phyloP scores from a whole-genome alignment of 2,113 vertebrate genomes.

The Sigmodon hispidus region DNA sequence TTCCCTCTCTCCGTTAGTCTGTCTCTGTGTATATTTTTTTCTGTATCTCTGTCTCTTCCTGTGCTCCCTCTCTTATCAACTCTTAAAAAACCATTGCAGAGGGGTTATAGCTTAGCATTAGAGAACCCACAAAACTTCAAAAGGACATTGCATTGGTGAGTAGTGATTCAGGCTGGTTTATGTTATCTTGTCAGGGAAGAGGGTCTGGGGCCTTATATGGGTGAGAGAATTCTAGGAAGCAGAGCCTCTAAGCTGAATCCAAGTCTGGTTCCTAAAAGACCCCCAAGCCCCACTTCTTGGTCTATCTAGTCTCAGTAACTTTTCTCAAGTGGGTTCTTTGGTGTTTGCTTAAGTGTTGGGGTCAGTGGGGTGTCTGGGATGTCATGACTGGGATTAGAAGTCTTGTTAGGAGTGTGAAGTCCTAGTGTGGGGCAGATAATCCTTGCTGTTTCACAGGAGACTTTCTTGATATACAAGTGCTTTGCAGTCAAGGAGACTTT shows the following conservation, averaged over 20 bases:
- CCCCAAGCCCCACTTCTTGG: rapidly evolving
- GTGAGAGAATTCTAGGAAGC: background rate
- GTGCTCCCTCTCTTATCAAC: background rate
- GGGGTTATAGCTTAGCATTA: too few species aligned
- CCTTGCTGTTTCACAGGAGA: conserved; percentile 56
- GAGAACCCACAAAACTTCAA: too few species aligned
- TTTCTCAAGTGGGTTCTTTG: background rate
- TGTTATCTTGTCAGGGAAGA: rapidly evolving
- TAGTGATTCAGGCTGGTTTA: rapidly evolving
- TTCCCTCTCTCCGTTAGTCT: background rate
- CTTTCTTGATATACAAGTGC: conserved; percentile 40
- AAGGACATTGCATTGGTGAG: background rate
- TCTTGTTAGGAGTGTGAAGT: background rate
- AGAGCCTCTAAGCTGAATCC: background rate
- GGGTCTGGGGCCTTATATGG: rapidly evolving
- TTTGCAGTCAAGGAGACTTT: background rate
- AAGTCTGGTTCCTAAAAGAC: background rate
- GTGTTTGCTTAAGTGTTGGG: background rate
- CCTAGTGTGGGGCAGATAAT: background rate
- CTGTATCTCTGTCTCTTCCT: rapidly evolving
- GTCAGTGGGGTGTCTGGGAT: conserved; percentile 51
- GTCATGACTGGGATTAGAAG: conserved; percentile 11
- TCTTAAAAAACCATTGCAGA: background rate
- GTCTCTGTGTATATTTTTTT: background rate
- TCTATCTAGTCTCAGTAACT: background rate